Evolutionary conservation across 2,113 vertebrate species (phyloP), one percentile per base, ranked within the genome.

Genomic region (Leptobrachium ailaonicum): DNA sequence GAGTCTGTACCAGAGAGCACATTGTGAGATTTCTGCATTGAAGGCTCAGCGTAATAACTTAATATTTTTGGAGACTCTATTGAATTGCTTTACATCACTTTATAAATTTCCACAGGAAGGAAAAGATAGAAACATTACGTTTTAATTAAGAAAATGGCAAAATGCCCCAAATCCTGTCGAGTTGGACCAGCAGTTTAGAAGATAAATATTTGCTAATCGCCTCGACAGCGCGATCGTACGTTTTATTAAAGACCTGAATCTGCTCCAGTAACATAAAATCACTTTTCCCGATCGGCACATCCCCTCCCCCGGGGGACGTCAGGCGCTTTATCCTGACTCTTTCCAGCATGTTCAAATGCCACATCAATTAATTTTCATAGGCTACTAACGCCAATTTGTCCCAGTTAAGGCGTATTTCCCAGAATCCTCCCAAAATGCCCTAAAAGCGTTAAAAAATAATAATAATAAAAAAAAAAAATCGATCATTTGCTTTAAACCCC

Each of bases 141-240:
- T 75, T 63, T 75, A 47, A 75, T 75, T 64, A 47, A 76, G n/a
- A 66, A 75, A 8, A 53, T 75, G 73, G 73, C 60, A 66, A 14
- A 14, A 40, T 32, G 47, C 53, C 75, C 64, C 3, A 20, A 66
- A n/a, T 3, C 13, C 3, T 41, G 3, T 42, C n/a, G 5, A 73
- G 8, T n/a, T 60, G 44, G 50, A 8, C 41, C 66, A 6, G 44
- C 44, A 6, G 44, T 66, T 50, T 53, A 66, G 73, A 75, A 44
- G 72, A 41, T n/a, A 75, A 64, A 64, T 14, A 50, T 75, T 64
- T 47, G 73, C 42, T 40, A 45, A 75, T 75, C 45, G 47, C 58
- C 72, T 62, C 41, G 8, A n/a, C 41, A 50, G 20, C 54, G 3
- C 54, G 0, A 13, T 54, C 2, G 58, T 45, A 73, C 32, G 56